A percentile compares a stretch with the other conserved stretches of the same genome.
Conservation (phyloP, 1,140 invertebrate species). For the Sinonovacula constricta region DNA sequence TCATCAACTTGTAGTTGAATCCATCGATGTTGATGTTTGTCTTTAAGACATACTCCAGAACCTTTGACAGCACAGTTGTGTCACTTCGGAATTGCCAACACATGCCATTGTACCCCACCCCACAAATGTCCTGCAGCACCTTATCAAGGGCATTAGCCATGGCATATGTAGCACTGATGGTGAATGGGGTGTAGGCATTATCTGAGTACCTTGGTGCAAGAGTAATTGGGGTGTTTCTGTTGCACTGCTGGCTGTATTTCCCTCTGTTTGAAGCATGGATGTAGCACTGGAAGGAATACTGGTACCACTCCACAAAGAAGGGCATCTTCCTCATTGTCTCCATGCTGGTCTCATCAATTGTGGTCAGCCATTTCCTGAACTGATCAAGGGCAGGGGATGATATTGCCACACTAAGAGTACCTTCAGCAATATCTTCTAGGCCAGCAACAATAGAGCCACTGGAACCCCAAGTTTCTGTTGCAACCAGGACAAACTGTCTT, state of each 20-base stretch:
- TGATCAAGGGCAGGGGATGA: neutral
- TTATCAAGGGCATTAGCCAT: slow-evolving; percentile 61
- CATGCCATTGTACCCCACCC: slow-evolving; percentile 54
- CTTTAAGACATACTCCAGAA: slow-evolving; percentile 59
- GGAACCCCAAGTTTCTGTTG: slow-evolving; percentile 61
- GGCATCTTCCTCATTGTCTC: slow-evolving; percentile 55
- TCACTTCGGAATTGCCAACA: slow-evolving; percentile 62
- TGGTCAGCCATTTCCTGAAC: slow-evolving; percentile 60
- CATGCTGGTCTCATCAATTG: slow-evolving; percentile 23
- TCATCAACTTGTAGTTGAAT: slow-evolving; percentile 55
- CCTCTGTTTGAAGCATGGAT: slow-evolving; percentile 57
- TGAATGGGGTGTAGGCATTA: slow-evolving; percentile 50
- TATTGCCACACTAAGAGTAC: slow-evolving; percentile 58
- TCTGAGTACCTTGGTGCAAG: slow-evolving; percentile 42
- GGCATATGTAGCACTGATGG: slow-evolving; percentile 64
- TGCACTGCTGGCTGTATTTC: slow-evolving; percentile 57
- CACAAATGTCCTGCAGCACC: slow-evolving; percentile 62
- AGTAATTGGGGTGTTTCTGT: slow-evolving; percentile 47
- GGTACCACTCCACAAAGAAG: slow-evolving; percentile 69
- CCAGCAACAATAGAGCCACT: slow-evolving; percentile 43
- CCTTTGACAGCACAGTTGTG: slow-evolving; percentile 18
- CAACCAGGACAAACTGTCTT: slow-evolving; percentile 63
- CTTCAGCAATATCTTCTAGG: slow-evolving; percentile 54
- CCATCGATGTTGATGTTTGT: slow-evolving; percentile 43
- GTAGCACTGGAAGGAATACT: slow-evolving; percentile 67